A percentile compares a stretch with the other conserved stretches of the same genome.
These are phyloP conservation scores for Bubo scandiacus DNA, from an alignment of 2,113 vertebrate genomes.

Conservation along the genomic window DNA sequence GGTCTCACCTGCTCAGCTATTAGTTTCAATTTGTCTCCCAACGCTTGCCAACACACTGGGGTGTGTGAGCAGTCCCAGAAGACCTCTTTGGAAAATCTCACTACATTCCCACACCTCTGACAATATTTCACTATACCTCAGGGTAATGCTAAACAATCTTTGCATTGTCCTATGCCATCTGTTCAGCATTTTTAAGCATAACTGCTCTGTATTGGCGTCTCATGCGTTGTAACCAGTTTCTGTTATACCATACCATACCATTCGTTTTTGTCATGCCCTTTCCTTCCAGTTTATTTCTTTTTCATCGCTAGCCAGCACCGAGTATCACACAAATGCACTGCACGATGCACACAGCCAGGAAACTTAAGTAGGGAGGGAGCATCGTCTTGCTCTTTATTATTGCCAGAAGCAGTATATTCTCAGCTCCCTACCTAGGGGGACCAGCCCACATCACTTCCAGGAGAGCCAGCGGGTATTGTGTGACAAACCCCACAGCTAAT, in stretches of 20 bases:
- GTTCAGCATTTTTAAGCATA: constrained; percentile 54
- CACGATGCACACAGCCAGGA: background rate
- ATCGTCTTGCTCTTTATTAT: background rate
- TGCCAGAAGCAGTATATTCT: background rate
- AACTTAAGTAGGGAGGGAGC: background rate
- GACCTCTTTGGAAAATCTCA: constrained; percentile 53
- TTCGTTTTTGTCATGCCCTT: constrained; percentile 40
- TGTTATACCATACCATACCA: constrained; percentile 45
- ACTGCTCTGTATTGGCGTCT: background rate
- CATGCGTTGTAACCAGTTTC: background rate
- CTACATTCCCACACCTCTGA: constrained; percentile 58
- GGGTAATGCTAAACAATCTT: constrained; percentile 59
- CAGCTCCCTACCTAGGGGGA: background rate
- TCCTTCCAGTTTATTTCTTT: constrained; percentile 41
- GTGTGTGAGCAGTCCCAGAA: constrained; percentile 40
- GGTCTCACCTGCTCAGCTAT: constrained; percentile 62
- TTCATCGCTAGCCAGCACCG: background rate
- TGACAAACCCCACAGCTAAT: background rate
- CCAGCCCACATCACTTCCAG: background rate
- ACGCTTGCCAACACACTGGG: background rate
- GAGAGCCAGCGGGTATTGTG: background rate
- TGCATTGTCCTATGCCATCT: constrained; percentile 66
- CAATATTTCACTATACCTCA: constrained; percentile 51
- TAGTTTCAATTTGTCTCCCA: constrained; percentile 63
- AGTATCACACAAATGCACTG: background rate